Evolutionary conservation across 2,888 invertebrate species (phyloP).

Genomic region (Dryocosmus kuriphilus): DNA sequence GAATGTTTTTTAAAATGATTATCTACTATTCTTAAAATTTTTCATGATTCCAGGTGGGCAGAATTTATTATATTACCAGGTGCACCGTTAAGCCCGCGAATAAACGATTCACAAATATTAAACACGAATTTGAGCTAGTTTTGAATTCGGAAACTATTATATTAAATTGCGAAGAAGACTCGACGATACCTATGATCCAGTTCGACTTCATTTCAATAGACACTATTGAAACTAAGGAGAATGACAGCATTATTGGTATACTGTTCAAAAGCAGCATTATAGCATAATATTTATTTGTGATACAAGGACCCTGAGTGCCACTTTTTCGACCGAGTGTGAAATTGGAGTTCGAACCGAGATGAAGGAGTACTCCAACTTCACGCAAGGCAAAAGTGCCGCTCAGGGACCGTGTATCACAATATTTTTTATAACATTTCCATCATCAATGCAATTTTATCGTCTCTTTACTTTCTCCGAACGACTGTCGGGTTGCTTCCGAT

Average conservation of each 20-base stretch:
- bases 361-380: no score
- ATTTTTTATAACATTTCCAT: no score
- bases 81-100: slow-evolving; percentile 3
- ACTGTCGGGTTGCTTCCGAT: no score
- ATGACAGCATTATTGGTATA: background rate
- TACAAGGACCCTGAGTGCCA: no score
- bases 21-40: background rate
- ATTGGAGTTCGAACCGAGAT: no score
- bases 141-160: background rate
- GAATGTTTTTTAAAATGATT: background rate
- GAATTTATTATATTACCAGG: background rate
- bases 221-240: background rate
- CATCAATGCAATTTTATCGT: no score
- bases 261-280: background rate
- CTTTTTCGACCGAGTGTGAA: no score
- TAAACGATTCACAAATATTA: background rate
- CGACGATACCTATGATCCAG: background rate
- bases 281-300: background rate
- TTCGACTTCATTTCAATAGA: background rate
- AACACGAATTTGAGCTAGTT: slow-evolving; percentile 8
- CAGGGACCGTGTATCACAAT: no score
- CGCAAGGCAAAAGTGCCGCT: no score
- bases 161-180: background rate
- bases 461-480: no score
- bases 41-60: background rate